Evolutionary conservation across 1,140 invertebrate genomes (phyloP), one percentile per base, ranked within the genome.

Genomic region (Scylla paramamosain): DNA sequence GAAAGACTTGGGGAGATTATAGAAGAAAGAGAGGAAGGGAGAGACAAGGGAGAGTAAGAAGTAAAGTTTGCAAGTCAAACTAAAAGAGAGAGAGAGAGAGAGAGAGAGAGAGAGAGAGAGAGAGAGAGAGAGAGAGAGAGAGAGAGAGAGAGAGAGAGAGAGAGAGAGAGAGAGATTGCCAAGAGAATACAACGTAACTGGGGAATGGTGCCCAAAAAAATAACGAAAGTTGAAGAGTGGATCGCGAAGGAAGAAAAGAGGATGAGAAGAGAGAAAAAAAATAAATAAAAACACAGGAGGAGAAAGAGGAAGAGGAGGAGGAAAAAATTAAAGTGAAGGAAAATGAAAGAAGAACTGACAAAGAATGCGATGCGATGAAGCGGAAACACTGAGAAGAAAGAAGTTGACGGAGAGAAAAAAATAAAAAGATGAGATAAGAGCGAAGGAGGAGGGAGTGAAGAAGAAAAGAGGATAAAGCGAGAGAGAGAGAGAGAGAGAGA

Each of bases 51-150:
- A 39, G 39, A 39, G 39, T 39, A 39, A 39, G 39, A 39, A 59
- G 20, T 16, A 59, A 20, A 59, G 52, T 16, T 12, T 16, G 52
- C 10, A 20, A 59, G 52, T 16, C 12, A 59, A 8, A 59, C 52
- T 59, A 59, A 59, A 8, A n/a, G 67, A 77, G 67, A 77, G 67
- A 77, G 67, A 77, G 67, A 77, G 67, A 77, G 67, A 77, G 67
- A 77, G 67, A 77, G 67, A 77, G 67, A 77, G 67, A 77, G 67
- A 77, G 67, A 77, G 67, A 77, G 67, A 77, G 67, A 77, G 67
- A 77, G 67, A 77, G 67, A 77, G 67, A 77, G 67, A 77, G 67
- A 77, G 67, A 77, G 67, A 77, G 67, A 77, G 67, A 77, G 67
- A 67, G 59, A 67, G 59, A 67, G 59, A 67, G 59, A 67, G 59